These are phyloP conservation scores for Camponotus fellah DNA, from an alignment of 2,888 invertebrate species.

Conservation along the genomic window DNA sequence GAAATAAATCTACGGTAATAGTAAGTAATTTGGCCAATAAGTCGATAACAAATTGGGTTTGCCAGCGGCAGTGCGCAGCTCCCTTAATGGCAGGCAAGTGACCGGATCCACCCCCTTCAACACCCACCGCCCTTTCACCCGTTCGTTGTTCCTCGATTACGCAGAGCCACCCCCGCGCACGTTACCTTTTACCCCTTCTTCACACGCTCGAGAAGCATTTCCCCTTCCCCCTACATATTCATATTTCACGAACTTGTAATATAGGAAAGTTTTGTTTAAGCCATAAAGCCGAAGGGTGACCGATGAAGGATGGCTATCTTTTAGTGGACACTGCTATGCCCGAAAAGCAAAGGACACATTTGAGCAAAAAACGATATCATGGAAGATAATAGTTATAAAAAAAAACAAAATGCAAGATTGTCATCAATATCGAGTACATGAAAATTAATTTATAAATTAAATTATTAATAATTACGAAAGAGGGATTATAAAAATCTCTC, in stretches of 20 bases:
- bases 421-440: background rate
- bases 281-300: slow-evolving; percentile 81
- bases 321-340: slow-evolving; percentile 73
- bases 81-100: slow-evolving; percentile 84
- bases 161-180: slow-evolving; percentile 41
- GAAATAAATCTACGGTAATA: slow-evolving; percentile 86
- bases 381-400: background rate
- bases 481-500: background rate
- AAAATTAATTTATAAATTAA: background rate
- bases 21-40: slow-evolving; percentile 86
- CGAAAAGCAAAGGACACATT: slow-evolving; percentile 34
- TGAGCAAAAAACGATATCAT: background rate
- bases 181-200: slow-evolving; percentile 63
- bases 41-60: slow-evolving; percentile 86
- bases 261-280: slow-evolving; percentile 85
- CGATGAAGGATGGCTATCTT: slow-evolving; percentile 75
- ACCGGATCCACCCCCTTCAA: slow-evolving; percentile 80
- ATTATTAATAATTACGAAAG: background rate
- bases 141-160: slow-evolving; percentile 60
- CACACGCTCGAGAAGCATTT: slow-evolving; percentile 66
- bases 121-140: slow-evolving; percentile 63
- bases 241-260: slow-evolving; percentile 85
- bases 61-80: slow-evolving; percentile 82
- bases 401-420: background rate
- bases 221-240: slow-evolving; percentile 80